Evolutionary conservation across 2,113 vertebrate species (phyloP).

Genomic region (Conger conger): DNA sequence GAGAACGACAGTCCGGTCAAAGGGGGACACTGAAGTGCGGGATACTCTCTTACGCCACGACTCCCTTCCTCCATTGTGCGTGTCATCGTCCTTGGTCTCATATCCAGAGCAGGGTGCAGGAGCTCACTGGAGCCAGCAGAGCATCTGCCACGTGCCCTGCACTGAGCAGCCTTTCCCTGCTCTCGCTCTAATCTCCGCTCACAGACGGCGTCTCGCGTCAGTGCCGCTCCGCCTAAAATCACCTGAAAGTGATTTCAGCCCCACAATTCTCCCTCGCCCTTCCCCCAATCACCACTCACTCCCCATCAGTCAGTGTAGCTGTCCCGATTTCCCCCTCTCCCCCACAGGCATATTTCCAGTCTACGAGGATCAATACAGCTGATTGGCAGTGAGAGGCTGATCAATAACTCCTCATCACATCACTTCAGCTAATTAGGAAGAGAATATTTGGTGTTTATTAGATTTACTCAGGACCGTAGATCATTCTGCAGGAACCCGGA

Average conservation of each 20-base stretch:
- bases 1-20: background rate
- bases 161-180: too few relatives aligned
- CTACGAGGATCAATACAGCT: conserved; percentile 47
- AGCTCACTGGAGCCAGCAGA: too few relatives aligned
- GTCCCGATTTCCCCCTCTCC: background rate
- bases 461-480: background rate
- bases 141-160: too few relatives aligned
- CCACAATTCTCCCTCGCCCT: background rate
- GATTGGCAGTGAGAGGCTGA: conserved; percentile 38
- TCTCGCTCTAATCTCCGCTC: too few relatives aligned
- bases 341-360: conserved; percentile 25
- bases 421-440: conserved; percentile 51
- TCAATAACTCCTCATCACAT: conserved; percentile 34
- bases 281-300: background rate
- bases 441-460: conserved; percentile 42
- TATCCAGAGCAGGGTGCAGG: too few relatives aligned
- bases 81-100: too few relatives aligned
- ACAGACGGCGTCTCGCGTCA: too few relatives aligned
- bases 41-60: conserved; percentile 19
- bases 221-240: too few relatives aligned
- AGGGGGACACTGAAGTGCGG: conserved; percentile 9
- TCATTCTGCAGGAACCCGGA: background rate
- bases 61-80: conserved; percentile 15
- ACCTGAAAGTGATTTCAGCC: too few relatives aligned
- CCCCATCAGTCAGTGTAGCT: conserved; percentile 10